Evolutionary conservation across 2,113 vertebrate genomes (phyloP).

Genomic region (Penelope pileata): DNA sequence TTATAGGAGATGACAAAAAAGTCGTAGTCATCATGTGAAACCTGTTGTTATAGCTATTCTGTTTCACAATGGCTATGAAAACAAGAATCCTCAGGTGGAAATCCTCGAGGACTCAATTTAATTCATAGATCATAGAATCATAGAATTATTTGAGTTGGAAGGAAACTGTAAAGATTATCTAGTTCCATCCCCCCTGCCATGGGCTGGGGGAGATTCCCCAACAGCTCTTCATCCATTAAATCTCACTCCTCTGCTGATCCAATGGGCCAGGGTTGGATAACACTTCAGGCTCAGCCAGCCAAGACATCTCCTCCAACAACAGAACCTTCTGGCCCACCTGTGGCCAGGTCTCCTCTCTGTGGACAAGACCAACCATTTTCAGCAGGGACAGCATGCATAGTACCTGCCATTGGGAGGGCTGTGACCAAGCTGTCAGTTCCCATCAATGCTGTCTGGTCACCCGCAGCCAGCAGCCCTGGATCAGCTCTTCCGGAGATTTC

Average conservation of each 20-base stretch:
- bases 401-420: background rate
- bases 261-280: background rate
- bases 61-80: background rate
- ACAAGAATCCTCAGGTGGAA: background rate
- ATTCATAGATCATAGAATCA: background rate
- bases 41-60: background rate
- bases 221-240: background rate
- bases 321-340: background rate
- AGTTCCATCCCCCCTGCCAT: background rate
- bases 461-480: background rate
- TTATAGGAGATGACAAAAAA: background rate
- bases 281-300: background rate
- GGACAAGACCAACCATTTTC: background rate
- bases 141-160: background rate
- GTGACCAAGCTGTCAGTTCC: background rate
- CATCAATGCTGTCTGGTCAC: background rate
- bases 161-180: background rate
- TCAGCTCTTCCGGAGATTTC: background rate
- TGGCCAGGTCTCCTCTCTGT: background rate
- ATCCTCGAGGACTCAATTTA: background rate
- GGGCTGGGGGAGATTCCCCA: background rate
- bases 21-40: background rate
- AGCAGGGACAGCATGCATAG: background rate
- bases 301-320: fast-evolving
- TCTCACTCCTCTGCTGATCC: background rate